Evolutionary conservation across 2,113 vertebrate genomes (phyloP).

Genomic region (Pachycephala philippinensis): DNA sequence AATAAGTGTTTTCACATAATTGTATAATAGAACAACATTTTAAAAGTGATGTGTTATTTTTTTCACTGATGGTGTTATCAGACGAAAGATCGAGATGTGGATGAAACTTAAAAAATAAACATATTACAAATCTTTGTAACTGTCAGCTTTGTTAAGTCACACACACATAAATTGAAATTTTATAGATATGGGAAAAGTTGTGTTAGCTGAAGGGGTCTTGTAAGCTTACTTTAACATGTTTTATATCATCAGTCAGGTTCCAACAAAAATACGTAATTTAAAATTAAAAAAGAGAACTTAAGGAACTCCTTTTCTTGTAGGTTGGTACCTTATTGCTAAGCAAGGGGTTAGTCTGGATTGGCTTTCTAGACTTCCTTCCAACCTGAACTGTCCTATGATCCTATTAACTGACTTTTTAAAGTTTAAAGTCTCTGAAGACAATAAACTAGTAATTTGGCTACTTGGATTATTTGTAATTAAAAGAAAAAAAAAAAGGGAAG

Average conservation of each 20-base stretch:
- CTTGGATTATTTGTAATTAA: background rate
- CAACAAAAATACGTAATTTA: background rate
- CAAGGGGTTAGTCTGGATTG: background rate
- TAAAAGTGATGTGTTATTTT: background rate
- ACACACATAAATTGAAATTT: background rate
- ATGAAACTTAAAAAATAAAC: background rate
- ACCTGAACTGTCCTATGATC: background rate
- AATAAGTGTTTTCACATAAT: background rate
- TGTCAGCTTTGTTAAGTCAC: background rate
- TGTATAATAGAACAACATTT: fast-evolving
- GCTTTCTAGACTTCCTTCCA: background rate
- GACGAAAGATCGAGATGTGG: background rate
- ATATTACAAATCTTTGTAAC: background rate
- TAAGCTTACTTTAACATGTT: background rate
- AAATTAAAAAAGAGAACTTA: background rate
- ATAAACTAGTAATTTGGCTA: background rate
- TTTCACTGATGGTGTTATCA: background rate
- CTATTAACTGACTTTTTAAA: background rate
- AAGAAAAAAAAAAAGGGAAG: too few relatives aligned
- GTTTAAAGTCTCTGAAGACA: background rate
- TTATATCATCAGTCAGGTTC: background rate
- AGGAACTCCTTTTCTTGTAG: background rate
- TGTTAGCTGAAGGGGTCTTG: background rate
- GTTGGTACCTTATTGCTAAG: background rate
- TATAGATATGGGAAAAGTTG: background rate